phyloP scores from a whole-genome alignment of 2,113 vertebrate genomes.

The Formicarius rufipectus region DNA sequence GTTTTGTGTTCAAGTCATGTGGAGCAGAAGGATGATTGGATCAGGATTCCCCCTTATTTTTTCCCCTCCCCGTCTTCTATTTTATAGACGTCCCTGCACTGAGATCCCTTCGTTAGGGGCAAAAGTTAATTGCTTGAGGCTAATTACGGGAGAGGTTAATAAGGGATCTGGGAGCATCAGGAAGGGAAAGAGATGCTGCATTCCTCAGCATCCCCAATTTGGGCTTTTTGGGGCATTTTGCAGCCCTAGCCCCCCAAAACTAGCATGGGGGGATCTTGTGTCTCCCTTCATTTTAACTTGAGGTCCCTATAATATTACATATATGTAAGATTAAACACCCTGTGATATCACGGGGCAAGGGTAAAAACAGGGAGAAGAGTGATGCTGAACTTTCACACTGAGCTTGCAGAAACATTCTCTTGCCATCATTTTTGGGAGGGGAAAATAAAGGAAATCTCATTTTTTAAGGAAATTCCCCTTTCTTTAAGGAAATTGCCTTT shows the following conservation, averaged over 20 bases:
- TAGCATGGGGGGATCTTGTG: too few relatives aligned
- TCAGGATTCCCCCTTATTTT: neutral
- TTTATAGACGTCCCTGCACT: neutral
- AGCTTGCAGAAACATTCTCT: neutral
- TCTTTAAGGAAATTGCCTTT: neutral
- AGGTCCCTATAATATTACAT: neutral
- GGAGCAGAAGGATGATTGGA: neutral
- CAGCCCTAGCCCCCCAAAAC: neutral
- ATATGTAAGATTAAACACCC: neutral
- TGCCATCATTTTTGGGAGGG: neutral
- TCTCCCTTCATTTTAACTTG: neutral
- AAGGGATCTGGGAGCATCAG: neutral
- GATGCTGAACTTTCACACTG: neutral
- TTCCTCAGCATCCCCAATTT: neutral
- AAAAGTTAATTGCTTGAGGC: conserved; percentile 22
- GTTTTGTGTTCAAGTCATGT: accelerated
- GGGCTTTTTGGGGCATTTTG: neutral
- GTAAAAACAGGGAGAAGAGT: neutral
- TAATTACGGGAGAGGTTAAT: conserved; percentile 9
- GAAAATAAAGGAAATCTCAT: neutral
- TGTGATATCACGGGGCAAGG: accelerated
- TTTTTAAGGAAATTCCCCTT: neutral
- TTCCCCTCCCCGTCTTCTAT: neutral
- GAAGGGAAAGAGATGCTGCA: neutral
- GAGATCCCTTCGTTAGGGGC: neutral